Percentiles rank a stretch among this genome's conserved stretches.
Conservation (phyloP, 2,113 vertebrate genomes). For the Calypte anna region DNA sequence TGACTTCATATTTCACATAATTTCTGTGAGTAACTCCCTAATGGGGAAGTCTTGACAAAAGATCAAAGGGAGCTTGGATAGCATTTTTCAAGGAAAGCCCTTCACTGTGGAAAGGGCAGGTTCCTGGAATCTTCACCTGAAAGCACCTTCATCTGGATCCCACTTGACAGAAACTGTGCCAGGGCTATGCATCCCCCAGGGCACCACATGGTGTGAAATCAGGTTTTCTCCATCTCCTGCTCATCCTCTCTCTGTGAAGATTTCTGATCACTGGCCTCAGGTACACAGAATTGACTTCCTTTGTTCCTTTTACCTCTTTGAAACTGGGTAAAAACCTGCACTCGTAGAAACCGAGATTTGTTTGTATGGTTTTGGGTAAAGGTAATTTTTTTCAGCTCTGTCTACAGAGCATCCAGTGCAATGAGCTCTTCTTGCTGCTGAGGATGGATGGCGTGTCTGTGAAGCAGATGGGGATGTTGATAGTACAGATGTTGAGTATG, state of each 20-base stretch:
- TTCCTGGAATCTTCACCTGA: not conserved
- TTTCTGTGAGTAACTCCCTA: not conserved
- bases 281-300: not conserved
- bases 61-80: not conserved
- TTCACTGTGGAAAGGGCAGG: not conserved
- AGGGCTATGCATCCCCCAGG: accelerated
- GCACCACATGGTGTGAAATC: not conserved
- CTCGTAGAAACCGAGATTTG: not conserved
- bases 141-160: not conserved
- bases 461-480: not conserved
- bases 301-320: not conserved
- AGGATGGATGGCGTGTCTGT: not conserved
- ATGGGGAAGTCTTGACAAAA: not conserved
- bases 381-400: not conserved
- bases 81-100: not conserved
- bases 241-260: not conserved
- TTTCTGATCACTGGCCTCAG: not conserved
- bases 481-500: not conserved
- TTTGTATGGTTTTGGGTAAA: not conserved
- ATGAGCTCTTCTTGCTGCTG: not conserved
- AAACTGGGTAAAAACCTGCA: not conserved
- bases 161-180: not conserved
- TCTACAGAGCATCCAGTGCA: not conserved
- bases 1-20: not conserved
- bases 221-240: not conserved